Percentiles rank a stretch among this genome's conserved stretches.
phyloP scores from a whole-genome alignment of 2,113 vertebrate species.

The Burhinus oedicnemus region DNA sequence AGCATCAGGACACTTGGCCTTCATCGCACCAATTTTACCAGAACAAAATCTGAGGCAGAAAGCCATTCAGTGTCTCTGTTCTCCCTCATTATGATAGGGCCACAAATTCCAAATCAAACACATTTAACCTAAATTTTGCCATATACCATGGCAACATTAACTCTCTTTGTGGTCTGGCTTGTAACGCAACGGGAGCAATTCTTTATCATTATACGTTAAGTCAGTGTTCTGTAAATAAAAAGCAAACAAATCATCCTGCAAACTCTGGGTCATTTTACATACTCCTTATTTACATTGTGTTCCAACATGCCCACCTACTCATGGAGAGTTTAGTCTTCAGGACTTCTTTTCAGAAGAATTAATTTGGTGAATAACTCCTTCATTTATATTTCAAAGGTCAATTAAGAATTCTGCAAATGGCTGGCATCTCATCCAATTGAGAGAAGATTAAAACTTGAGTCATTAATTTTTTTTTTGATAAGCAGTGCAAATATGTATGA shows the following conservation, averaged over 20 bases:
- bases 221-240: background rate
- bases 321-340: background rate
- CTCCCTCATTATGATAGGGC: background rate
- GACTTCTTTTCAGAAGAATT: constrained; percentile 14
- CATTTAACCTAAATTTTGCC: background rate
- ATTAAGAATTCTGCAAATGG: constrained; percentile 48
- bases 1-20: background rate
- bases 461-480: constrained; percentile 51
- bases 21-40: background rate
- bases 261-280: background rate
- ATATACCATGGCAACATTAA: background rate
- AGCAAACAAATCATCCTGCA: background rate
- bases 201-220: background rate
- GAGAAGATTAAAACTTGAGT: constrained; percentile 59
- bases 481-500: constrained; percentile 34
- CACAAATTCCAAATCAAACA: background rate
- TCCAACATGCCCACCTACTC: background rate
- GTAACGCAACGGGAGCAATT: background rate
- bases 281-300: background rate
- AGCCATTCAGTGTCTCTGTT: background rate
- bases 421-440: constrained; percentile 53
- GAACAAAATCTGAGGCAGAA: background rate
- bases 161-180: background rate
- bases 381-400: constrained; percentile 63
- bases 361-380: background rate